A percentile compares a stretch with the other conserved stretches of the same genome.
Evolutionary conservation across 1,140 invertebrate species (phyloP).

Genomic region (Caenorhabditis remanei): DNA sequence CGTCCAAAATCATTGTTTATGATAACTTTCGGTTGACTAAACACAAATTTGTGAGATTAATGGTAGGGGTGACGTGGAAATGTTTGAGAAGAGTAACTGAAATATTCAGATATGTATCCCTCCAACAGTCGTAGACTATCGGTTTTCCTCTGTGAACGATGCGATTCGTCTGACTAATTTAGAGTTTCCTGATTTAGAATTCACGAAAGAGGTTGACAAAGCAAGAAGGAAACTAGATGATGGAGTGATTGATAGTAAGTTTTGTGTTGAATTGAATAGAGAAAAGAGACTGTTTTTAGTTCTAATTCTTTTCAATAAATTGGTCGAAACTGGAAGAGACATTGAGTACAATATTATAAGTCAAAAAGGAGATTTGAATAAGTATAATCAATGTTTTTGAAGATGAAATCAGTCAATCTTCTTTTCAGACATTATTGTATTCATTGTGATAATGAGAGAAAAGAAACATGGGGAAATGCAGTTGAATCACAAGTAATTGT

Average conservation of each 20-base stretch:
- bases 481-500: slow-evolving; percentile 30
- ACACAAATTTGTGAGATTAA: slow-evolving; percentile 34
- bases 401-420: neutral
- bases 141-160: slow-evolving; percentile 5
- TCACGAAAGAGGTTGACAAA: neutral
- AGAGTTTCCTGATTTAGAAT: slow-evolving; percentile 19
- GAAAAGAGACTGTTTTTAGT: neutral
- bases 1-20: neutral
- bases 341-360: slow-evolving; percentile 22
- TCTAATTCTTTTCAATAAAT: slow-evolving; percentile 23
- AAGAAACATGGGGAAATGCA: slow-evolving; percentile 40
- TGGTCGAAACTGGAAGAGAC: slow-evolving; percentile 16
- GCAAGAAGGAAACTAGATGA: neutral
- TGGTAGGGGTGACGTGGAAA: neutral
- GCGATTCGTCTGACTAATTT: slow-evolving; percentile 10
- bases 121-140: neutral
- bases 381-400: neutral
- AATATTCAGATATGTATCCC: slow-evolving; percentile 20
- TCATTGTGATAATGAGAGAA: neutral
- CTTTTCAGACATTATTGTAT: slow-evolving; percentile 14
- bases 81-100: neutral
- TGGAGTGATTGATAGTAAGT: slow-evolving; percentile 5
- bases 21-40: neutral
- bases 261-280: neutral
- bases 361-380: slow-evolving; percentile 1